phyloP scores from a whole-genome alignment of 2,113 vertebrate genomes.

The Otocyon megalotis region DNA sequence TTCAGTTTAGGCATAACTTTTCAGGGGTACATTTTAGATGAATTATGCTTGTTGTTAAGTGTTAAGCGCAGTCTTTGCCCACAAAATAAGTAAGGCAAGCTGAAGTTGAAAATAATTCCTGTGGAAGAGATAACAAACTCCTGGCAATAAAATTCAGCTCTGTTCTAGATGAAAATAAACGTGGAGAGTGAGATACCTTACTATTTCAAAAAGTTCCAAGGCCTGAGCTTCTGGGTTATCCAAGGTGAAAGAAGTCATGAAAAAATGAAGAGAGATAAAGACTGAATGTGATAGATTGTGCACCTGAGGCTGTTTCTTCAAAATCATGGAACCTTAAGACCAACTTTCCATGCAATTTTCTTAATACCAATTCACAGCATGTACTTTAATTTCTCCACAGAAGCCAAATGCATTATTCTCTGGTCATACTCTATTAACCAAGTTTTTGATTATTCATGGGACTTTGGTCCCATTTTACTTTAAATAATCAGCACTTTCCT shows the following conservation, averaged over 20 bases:
- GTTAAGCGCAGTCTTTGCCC: neutral
- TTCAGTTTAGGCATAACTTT: constrained; percentile 33
- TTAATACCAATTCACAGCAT: constrained; percentile 78
- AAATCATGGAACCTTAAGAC: constrained; percentile 46
- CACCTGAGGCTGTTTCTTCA: constrained; percentile 61
- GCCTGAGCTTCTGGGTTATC: constrained; percentile 64
- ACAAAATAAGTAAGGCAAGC: constrained; percentile 50
- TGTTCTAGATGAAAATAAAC: constrained; percentile 62
- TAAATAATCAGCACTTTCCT: constrained; percentile 74
- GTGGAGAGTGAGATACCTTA: constrained; percentile 40
- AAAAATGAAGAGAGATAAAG: constrained; percentile 55
- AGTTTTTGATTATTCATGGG: constrained; percentile 82
- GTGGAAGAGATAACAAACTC: constrained; percentile 55
- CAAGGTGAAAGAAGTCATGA: constrained; percentile 79
- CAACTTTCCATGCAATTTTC: constrained; percentile 74
- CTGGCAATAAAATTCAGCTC: constrained; percentile 68
- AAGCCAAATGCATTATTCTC: constrained; percentile 76
- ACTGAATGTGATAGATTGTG: constrained; percentile 70
- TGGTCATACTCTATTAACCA: constrained; percentile 81
- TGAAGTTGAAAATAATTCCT: constrained; percentile 62
- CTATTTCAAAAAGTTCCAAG: constrained; percentile 52
- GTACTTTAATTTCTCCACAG: constrained; percentile 80
- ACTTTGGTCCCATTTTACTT: constrained; percentile 74
- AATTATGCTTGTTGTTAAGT: constrained; percentile 9
- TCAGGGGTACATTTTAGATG: neutral